Evolutionary conservation across 64 coral and sea anemone genomes (phyloP).

Genomic region (Cladopsammia gracilis): DNA sequence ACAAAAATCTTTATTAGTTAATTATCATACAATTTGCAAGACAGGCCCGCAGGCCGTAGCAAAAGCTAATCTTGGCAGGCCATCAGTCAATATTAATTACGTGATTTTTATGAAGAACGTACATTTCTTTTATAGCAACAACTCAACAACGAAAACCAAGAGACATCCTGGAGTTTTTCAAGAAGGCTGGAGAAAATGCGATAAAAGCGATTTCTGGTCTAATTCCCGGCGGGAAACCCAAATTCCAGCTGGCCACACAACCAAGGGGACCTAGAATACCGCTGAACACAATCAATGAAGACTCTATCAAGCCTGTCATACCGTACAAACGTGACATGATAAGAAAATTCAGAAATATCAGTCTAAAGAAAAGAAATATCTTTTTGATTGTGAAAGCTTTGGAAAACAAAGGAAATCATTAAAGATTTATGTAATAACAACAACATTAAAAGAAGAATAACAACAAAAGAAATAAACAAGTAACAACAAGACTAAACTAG

Average conservation of each 20-base stretch:
- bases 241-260: slow-evolving; percentile 76
- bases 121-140: not conserved
- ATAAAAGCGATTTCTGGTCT: slow-evolving; percentile 82
- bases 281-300: slow-evolving; percentile 91
- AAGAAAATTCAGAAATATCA: not conserved
- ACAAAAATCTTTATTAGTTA: too few relatives aligned
- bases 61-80: too few relatives aligned
- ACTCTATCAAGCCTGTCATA: slow-evolving; percentile 86
- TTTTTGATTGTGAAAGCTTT: not conserved
- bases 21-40: too few relatives aligned
- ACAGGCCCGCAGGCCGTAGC: too few relatives aligned
- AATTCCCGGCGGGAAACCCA: slow-evolving; percentile 74
- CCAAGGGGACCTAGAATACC: slow-evolving; percentile 93
- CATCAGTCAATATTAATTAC: too few relatives aligned
- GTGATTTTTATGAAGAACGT: too few relatives aligned
- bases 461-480: too few relatives aligned
- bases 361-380: not conserved
- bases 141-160: slow-evolving; percentile 50
- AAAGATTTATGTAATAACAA: too few relatives aligned
- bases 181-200: slow-evolving; percentile 74
- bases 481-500: too few relatives aligned
- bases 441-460: too few relatives aligned
- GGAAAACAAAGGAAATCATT: too few relatives aligned
- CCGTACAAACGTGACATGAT: slow-evolving; percentile 73
- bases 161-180: slow-evolving; percentile 88